phyloP scores from a whole-genome alignment of 2,113 vertebrate genomes.

The Indicator maculatus region DNA sequence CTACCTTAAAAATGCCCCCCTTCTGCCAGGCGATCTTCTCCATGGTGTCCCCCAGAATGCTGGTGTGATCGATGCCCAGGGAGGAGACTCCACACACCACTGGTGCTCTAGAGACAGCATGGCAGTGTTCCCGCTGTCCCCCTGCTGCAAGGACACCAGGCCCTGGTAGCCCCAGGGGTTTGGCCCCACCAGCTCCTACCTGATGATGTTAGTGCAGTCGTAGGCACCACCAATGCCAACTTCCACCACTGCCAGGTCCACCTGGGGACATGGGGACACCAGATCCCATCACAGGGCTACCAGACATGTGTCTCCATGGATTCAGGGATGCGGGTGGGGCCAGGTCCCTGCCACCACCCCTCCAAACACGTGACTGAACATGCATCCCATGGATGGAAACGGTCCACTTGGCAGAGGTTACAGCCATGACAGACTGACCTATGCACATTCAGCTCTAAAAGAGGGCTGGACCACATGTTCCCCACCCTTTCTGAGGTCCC shows the following conservation, averaged over 20 bases:
- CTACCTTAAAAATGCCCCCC: conserved; percentile 97
- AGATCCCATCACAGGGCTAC: neutral
- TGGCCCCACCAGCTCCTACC: conserved; percentile 62
- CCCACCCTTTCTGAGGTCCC: neutral
- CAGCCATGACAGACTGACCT: fast-evolving
- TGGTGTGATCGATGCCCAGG: conserved; percentile 92
- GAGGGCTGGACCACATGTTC: fast-evolving
- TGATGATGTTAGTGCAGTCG: conserved; percentile 95
- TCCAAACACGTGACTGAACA: neutral
- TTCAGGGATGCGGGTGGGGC: neutral
- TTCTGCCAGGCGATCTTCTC: conserved; percentile 98
- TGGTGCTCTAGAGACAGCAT: conserved; percentile 75
- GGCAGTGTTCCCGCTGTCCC: neutral
- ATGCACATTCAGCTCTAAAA: neutral
- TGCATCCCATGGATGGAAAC: fast-evolving
- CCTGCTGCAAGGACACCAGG: fast-evolving
- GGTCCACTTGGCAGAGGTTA: neutral
- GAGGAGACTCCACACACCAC: conserved; percentile 93
- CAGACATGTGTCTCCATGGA: neutral
- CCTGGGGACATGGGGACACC: conserved; percentile 51
- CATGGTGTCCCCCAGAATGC: conserved; percentile 91
- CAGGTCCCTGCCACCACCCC: neutral
- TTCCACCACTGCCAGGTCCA: conserved; percentile 90
- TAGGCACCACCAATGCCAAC: conserved; percentile 95
- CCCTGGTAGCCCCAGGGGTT: neutral